A percentile compares a stretch with the other conserved stretches of the same genome.
Conservation (phyloP, 1,140 invertebrate genomes). For the Magallana gigas region DNA sequence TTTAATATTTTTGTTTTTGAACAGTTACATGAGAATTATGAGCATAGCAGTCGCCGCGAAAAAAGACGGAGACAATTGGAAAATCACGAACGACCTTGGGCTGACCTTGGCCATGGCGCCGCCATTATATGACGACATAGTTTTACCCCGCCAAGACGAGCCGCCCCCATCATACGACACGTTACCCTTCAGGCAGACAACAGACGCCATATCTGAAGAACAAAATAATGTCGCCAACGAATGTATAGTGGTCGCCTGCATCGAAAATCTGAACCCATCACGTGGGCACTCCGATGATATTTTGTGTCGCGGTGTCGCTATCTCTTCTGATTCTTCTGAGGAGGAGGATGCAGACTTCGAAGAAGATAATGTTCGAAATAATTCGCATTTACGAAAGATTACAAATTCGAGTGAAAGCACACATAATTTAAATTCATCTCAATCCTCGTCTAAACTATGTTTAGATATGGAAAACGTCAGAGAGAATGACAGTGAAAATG, state of each 20-base stretch:
- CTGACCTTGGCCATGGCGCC: conserved; percentile 46
- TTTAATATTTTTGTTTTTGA: not conserved
- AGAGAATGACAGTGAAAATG: not conserved
- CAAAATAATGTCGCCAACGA: not conserved
- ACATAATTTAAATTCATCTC: not conserved
- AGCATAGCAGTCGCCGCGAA: conserved; percentile 47
- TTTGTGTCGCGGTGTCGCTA: not conserved
- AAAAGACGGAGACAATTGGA: conserved; percentile 47
- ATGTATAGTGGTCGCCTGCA: conserved; percentile 4
- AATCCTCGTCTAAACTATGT: not conserved
- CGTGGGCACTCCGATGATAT: not conserved
- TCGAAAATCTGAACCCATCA: not conserved
- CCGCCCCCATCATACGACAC: conserved; percentile 55
- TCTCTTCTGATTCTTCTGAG: not conserved
- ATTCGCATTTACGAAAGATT: not conserved
- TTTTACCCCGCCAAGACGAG: conserved; percentile 38
- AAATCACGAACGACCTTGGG: conserved; percentile 48
- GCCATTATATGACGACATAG: conserved; percentile 55
- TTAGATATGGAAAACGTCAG: not conserved
- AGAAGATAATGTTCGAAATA: not conserved
- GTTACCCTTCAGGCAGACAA: not conserved
- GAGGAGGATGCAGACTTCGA: not conserved
- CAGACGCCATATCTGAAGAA: not conserved
- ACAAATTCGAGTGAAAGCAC: not conserved
- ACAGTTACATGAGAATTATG: conserved; percentile 48